Base-by-base conservation (phyloP, 2,797 vertebrate genomes). In the Manis javanica region DNA sequence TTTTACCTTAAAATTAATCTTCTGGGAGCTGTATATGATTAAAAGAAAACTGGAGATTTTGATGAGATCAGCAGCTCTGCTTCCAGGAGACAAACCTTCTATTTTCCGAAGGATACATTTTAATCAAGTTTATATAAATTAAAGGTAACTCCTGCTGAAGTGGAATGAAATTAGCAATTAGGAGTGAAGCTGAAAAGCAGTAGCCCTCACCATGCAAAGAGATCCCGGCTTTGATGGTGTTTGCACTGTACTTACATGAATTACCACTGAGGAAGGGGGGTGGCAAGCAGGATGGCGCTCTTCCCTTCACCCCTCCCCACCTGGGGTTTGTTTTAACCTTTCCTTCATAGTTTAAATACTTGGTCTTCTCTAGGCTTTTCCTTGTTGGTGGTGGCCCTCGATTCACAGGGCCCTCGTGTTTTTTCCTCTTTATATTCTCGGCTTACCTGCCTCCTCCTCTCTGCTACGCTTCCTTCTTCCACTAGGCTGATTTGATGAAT, bases 1-100 rank as follows among this genome's bases (percentile, higher is more conserved):
- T 88, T 86, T 88, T 74, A 23, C 16, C 26, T 13, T 78, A 69
- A 53, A 64, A 83, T 88, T 64, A 71, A 88, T 90, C 64, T 68
- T 23, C 53, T 81, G 53, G 74, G 87, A 74, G 23, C 49, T 57
- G 55, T 5, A 2, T 91, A 21, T 68, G 77, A 84, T 96, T 94
- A 71, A 79, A 75, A 69, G 24, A 90, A 61, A 87, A 39, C 51
- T 59, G 59, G 42, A 92, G 66, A 55, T 29, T 16, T 42, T 85
- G 82, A 14, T 64, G 66, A 90, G 46, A 81, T 71, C 61, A 55
- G 26, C 1, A 26, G 16, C n/a, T 91, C 26, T 83, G 24, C 31
- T 92, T 71, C 53, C 37, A 34, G 23, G 46, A 90, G 53, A n/a
- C 14, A 42, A 14, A 19, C 8, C 21, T 85, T 55, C 31, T 49